phyloP scores from a whole-genome alignment of 2,113 vertebrate species.

The Lasiurus borealis region DNA sequence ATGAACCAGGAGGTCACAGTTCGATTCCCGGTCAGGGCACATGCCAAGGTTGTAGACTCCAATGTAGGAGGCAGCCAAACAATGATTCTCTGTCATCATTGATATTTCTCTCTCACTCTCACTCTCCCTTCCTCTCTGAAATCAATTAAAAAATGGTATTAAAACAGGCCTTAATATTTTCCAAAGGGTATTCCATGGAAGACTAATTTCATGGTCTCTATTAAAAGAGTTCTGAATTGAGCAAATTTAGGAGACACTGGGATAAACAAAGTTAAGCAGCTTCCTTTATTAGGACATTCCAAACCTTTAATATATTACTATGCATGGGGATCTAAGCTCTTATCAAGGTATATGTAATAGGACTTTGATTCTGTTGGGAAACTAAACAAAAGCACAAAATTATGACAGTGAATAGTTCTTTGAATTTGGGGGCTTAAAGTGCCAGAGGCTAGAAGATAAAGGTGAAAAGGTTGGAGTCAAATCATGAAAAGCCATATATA shows the following conservation, averaged over 20 bases:
- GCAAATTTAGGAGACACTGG: neutral
- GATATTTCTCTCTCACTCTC: too few relatives aligned
- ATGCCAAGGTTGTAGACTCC: too few relatives aligned
- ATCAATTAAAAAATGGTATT: neutral
- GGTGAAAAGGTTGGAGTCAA: neutral
- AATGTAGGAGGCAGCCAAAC: too few relatives aligned
- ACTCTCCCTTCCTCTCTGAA: too few relatives aligned
- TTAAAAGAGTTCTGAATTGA: slow-evolving; percentile 1
- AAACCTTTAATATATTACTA: neutral
- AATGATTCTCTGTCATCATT: too few relatives aligned
- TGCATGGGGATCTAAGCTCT: neutral
- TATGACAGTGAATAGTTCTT: slow-evolving; percentile 1
- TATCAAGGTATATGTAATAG: neutral
- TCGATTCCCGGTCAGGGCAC: too few relatives aligned
- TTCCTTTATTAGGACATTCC: slow-evolving; percentile 31
- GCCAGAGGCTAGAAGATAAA: neutral
- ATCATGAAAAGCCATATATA: neutral
- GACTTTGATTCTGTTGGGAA: slow-evolving; percentile 16
- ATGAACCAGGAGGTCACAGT: too few relatives aligned
- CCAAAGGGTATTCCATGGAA: neutral
- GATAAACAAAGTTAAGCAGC: slow-evolving; percentile 8
- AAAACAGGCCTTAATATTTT: slow-evolving; percentile 30
- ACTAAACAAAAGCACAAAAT: slow-evolving; percentile 30
- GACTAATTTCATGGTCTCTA: neutral
- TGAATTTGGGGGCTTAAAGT: neutral